Conservation (phyloP, 2,113 vertebrate genomes). For the Sisor rabdophorus region DNA sequence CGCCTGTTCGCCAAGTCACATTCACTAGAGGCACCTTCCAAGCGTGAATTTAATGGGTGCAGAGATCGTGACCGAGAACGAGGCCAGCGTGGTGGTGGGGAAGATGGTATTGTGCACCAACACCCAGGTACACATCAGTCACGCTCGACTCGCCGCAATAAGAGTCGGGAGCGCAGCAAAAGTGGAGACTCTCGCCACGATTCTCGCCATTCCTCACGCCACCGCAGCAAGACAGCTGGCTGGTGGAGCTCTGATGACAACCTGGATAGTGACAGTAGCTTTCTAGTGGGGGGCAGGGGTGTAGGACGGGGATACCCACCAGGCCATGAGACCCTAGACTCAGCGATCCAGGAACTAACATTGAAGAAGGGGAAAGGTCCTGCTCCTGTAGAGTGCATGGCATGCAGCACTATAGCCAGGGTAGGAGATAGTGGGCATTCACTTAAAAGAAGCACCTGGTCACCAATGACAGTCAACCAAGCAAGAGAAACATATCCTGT, state of each 20-base stretch:
- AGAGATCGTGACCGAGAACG: conserved; percentile 64
- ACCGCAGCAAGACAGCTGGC: conserved; percentile 85
- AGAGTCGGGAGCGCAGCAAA: conserved; percentile 86
- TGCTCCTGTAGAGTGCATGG: conserved; percentile 85
- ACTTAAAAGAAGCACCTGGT: conserved; percentile 94
- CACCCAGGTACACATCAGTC: conserved; percentile 77
- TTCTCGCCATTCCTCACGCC: conserved; percentile 75
- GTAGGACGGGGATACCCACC: conserved; percentile 65
- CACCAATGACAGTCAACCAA: conserved; percentile 97
- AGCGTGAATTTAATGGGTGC: conserved; percentile 89
- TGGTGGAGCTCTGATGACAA: conserved; percentile 99
- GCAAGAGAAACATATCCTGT: conserved; percentile 89
- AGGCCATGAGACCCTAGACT: conserved; percentile 87
- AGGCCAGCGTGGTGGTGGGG: conserved; percentile 77
- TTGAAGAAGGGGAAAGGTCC: conserved; percentile 84
- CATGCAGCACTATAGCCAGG: conserved; percentile 90
- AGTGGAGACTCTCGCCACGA: conserved; percentile 86
- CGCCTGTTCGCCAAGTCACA: conserved; percentile 98
- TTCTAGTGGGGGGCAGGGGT: conserved; percentile 70
- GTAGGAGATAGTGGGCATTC: conserved; percentile 77
- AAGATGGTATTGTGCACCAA: conserved; percentile 67
- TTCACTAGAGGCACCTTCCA: conserved; percentile 90
- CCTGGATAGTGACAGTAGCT: conserved; percentile 97
- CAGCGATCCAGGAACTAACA: conserved; percentile 94
- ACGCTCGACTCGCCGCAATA: conserved; percentile 78